Conservation (phyloP, 2,888 invertebrate species). For the Dione vanillae region DNA sequence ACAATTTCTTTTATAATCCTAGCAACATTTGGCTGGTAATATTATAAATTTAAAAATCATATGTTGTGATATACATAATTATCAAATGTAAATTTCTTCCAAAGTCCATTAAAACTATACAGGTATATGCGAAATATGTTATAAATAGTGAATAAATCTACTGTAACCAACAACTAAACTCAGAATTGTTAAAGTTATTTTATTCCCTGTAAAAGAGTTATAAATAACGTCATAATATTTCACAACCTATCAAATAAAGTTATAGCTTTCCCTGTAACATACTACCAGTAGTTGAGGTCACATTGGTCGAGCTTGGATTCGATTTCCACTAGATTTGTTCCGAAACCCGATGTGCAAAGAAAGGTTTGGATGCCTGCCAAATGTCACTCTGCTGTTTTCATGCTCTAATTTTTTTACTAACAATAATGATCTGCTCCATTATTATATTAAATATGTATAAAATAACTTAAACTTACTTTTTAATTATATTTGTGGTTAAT, state of each 20-base stretch:
- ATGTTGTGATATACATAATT: too few species aligned
- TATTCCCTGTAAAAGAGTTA: slow-evolving; percentile 5
- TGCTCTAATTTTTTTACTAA: slow-evolving; percentile 71
- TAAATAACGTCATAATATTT: neutral
- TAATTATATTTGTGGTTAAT: neutral
- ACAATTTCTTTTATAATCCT: neutral
- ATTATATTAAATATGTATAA: slow-evolving; percentile 45
- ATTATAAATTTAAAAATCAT: neutral
- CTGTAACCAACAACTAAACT: neutral
- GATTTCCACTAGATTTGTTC: slow-evolving; percentile 66
- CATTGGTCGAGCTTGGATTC: slow-evolving; percentile 48
- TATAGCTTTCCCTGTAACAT: slow-evolving; percentile 25
- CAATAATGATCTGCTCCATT: slow-evolving; percentile 62
- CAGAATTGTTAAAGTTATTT: neutral
- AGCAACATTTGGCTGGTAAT: neutral
- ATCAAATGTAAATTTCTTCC: too few species aligned
- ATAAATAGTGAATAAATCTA: neutral
- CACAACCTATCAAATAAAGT: slow-evolving; percentile 7
- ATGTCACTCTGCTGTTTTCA: slow-evolving; percentile 65
- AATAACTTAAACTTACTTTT: too few species aligned
- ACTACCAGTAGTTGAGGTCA: slow-evolving; percentile 39
- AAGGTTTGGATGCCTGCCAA: slow-evolving; percentile 70
- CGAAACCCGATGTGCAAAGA: slow-evolving; percentile 60
- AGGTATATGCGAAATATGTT: neutral
- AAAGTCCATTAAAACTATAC: too few species aligned